Conservation (phyloP, 2,888 invertebrate species). For the Biston stratarius region DNA sequence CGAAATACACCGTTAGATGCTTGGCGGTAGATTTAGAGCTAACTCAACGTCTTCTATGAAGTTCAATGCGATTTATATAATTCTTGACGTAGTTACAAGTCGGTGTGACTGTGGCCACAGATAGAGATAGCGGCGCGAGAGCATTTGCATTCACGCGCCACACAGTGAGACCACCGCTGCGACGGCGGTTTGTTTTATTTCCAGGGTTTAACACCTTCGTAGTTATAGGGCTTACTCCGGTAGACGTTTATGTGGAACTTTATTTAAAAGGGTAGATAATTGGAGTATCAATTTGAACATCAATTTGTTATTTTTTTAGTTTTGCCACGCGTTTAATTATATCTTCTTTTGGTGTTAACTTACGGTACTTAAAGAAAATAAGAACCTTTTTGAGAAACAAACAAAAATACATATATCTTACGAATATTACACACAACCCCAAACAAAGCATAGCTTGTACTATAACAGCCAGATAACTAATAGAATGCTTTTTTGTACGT, state of each 20-base stretch:
- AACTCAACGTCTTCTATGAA: no score
- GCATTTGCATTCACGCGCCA: slow-evolving; percentile 81
- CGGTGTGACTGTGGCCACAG: slow-evolving; percentile 64
- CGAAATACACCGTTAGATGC: no score
- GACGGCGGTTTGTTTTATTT: slow-evolving; percentile 27
- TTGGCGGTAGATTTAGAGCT: no score
- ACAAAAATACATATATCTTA: no score
- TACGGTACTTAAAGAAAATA: no score
- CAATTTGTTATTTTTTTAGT: neutral
- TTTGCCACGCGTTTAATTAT: neutral
- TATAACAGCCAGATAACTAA: no score
- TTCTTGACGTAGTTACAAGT: slow-evolving; percentile 41
- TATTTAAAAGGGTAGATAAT: slow-evolving; percentile 9
- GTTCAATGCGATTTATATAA: no score
- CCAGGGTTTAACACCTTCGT: slow-evolving; percentile 37
- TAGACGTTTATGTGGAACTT: neutral
- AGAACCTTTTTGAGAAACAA: no score
- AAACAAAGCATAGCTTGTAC: no score
- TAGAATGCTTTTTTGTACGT: no score
- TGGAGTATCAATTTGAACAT: neutral
- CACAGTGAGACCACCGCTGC: slow-evolving; percentile 75
- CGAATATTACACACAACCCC: no score
- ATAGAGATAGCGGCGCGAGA: slow-evolving; percentile 75
- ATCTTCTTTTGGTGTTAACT: neutral
- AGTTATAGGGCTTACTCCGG: neutral